Percentiles rank a stretch among this genome's conserved stretches.
phyloP scores from a whole-genome alignment of 2,888 invertebrate species.

The Lithophane socia region DNA sequence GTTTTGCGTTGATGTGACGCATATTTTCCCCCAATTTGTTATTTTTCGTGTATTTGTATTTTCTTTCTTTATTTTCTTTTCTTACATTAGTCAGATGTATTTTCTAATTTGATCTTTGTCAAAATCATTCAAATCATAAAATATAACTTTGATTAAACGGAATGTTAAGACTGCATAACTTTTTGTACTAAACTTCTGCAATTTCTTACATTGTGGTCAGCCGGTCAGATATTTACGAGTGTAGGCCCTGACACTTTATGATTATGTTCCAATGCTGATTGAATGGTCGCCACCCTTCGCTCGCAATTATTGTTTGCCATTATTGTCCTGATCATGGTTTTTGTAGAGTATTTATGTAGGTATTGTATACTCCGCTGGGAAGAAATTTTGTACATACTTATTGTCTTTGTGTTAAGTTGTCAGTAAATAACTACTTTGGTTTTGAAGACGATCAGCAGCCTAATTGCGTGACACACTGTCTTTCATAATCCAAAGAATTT shows the following conservation, averaged over 20 bases:
- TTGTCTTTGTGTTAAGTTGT: too few species aligned
- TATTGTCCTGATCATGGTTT: slow-evolving; percentile 57
- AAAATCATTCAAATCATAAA: background rate
- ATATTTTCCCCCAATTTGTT: too few species aligned
- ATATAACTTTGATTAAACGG: background rate
- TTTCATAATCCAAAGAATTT: too few species aligned
- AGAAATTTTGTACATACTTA: background rate
- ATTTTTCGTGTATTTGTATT: too few species aligned
- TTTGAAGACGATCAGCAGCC: background rate
- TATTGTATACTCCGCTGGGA: background rate
- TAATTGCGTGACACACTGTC: too few species aligned
- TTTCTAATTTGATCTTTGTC: background rate
- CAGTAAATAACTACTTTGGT: background rate
- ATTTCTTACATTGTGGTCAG: slow-evolving; percentile 22
- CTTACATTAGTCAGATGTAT: background rate
- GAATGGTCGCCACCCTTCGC: slow-evolving; percentile 86
- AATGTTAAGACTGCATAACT: background rate
- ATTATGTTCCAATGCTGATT: slow-evolving; percentile 89
- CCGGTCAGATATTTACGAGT: slow-evolving; percentile 84
- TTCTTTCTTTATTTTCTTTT: too few species aligned
- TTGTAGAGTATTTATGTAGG: slow-evolving; percentile 15
- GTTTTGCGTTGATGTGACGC: too few species aligned
- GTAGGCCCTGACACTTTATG: slow-evolving; percentile 85
- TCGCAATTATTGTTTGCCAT: slow-evolving; percentile 58
- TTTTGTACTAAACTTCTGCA: slow-evolving; percentile 31